phyloP scores from a whole-genome alignment of 2,113 vertebrate species.

The Myrmecobius fasciatus region DNA sequence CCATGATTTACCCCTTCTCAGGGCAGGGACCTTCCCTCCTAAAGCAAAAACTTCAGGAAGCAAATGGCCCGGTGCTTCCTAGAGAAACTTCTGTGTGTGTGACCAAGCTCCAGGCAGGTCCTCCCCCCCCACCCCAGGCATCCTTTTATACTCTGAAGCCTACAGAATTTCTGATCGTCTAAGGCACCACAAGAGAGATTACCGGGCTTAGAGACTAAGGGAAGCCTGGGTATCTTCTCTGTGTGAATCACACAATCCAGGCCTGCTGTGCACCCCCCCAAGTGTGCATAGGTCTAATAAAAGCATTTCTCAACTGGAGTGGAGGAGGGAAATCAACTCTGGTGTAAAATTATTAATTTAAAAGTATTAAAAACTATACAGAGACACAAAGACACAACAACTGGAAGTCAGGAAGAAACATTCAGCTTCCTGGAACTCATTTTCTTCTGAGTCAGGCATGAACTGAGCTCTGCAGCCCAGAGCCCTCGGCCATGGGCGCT shows the following conservation, averaged over 20 bases:
- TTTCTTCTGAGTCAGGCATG: neutral
- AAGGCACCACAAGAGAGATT: neutral
- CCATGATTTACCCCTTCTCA: neutral
- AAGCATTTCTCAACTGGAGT: neutral
- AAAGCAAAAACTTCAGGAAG: neutral
- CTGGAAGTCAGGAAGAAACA: neutral
- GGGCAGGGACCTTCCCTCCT: neutral
- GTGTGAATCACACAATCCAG: neutral
- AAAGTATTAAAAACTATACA: constrained; percentile 65
- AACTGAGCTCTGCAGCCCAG: neutral
- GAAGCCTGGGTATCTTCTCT: neutral
- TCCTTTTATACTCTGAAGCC: neutral
- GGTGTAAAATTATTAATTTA: constrained; percentile 46
- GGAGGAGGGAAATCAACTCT: neutral
- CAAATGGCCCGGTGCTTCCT: neutral
- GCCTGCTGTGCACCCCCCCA: neutral
- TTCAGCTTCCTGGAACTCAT: neutral
- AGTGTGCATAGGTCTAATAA: neutral
- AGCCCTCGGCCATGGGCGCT: neutral
- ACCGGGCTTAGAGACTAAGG: neutral
- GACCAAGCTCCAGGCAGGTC: neutral
- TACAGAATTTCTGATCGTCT: neutral
- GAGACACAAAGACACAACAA: constrained; percentile 12
- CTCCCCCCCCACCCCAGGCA: accelerated
- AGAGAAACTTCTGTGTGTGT: neutral